These are phyloP conservation scores for Torymus auratus DNA, from an alignment of 2,888 invertebrate genomes.

Conservation along the genomic window DNA sequence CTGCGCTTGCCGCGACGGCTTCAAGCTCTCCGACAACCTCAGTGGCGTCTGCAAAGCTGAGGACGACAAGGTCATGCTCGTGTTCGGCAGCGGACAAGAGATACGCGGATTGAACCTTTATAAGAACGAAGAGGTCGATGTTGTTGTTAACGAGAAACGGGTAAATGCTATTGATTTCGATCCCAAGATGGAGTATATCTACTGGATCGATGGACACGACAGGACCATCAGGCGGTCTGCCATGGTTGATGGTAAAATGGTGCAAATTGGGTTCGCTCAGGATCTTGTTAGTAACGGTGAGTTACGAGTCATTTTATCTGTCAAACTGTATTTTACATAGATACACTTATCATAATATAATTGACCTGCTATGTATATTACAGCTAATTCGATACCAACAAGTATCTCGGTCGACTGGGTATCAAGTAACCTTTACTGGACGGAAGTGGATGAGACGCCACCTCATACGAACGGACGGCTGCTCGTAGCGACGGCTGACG, in stretches of 20 bases:
- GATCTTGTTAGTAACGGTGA: slow-evolving; percentile 87
- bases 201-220: slow-evolving; percentile 96
- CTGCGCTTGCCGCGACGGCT: slow-evolving; percentile 92
- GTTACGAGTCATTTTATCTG: slow-evolving; percentile 22
- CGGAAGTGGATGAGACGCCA: slow-evolving; percentile 85
- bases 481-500: slow-evolving; percentile 93
- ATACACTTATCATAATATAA: slow-evolving; percentile 9
- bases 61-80: slow-evolving; percentile 82
- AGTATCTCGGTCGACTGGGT: slow-evolving; percentile 96
- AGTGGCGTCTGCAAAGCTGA: slow-evolving; percentile 90
- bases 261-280: slow-evolving; percentile 88
- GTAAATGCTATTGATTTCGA: slow-evolving; percentile 96
- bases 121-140: slow-evolving; percentile 84
- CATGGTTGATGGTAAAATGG: slow-evolving; percentile 85
- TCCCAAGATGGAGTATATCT: slow-evolving; percentile 88
- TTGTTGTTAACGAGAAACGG: slow-evolving; percentile 90
- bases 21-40: slow-evolving; percentile 84
- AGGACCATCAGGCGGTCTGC: slow-evolving; percentile 94
- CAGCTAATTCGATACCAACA: slow-evolving; percentile 88
- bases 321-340: too few species aligned
- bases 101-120: slow-evolving; percentile 86
- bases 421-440: slow-evolving; percentile 95
- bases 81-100: slow-evolving; percentile 91
- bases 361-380: not conserved
- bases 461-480: slow-evolving; percentile 83